Evolutionary conservation across 2,113 vertebrate species (phyloP), one percentile per base, ranked within the genome.

Genomic region (Maccullochella peelii): DNA sequence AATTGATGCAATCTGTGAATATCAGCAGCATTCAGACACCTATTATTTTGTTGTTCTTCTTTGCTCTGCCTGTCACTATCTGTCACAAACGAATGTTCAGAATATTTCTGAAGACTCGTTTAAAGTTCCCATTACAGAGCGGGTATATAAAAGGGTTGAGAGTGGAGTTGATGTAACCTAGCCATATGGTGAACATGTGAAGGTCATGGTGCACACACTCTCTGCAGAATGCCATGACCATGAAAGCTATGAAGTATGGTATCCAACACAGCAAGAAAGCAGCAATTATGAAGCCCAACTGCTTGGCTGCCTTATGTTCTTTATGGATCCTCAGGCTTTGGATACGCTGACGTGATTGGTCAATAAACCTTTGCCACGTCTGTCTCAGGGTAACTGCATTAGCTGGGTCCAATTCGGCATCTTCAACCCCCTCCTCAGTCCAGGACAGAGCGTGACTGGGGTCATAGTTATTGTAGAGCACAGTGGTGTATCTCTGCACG

Each of bases 81-180:
- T 42, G 42, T 89, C 77, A 93, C 58, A 80, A 80, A 75, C 8
- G 30, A 54, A 95, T 91, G 67, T 92, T 96, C 76, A 99, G 94
- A 71, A 99, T 96, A 82, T 92, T 97, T 95, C 97, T 99, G 89
- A 99, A 99, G 8, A 97, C 97, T 83, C 96, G 95, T 93, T 98
- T 98, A 89, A 99, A 99, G 77, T 97, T 98, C 12, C 98, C 96
- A 20, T 99, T 99, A 85, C 98, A 99, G 33, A 99, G 94, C 0
- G 98, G 97, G 36, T 99, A 99, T 62, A 99, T 97, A 83, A 99
- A 97, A 0, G 98, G 98, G 42, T 99, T 99, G 23, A 99, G 84
- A 0, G 98, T 98, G 68, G 98, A 99, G 93, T 99, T 99, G 76
- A 99, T 91, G 82, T 99, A 99, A 42, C 98, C 98, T 0, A 99